Base-by-base conservation (phyloP, 1,140 invertebrate species). In the Monochamus saltuarius region DNA sequence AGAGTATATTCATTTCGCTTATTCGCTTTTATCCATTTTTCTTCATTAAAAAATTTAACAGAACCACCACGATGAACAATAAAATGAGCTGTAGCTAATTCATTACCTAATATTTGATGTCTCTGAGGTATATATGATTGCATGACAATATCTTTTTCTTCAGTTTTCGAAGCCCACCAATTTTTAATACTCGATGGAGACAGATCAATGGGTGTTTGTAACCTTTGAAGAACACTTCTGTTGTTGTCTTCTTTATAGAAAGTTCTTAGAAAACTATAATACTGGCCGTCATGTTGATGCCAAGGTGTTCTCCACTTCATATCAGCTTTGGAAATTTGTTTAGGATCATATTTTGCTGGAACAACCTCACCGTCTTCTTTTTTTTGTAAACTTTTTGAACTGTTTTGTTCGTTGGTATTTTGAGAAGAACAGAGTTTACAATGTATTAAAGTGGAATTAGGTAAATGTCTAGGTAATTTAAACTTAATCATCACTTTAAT, bases 61-160 rank as follows among this genome's bases (percentile, higher is more conserved):
- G 83, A 83, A 1, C 88, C 90, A 13, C 43, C 84, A 29, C 86
- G 75, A 66, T 76, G 74, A 1, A 90, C 68, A 39, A 92, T 64
- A 68, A 92, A 92, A 77, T 90, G 86, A 11, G 89, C 87, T 1
- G 84, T 81, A 14, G 89, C 88, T 61, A 94, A 72, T 71, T 94
- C 71, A 56, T 80, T 76, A 0, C 91, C 91, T 3, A 87, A 63
- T 46, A 73, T 76, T 65, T 79, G 59, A 65, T 83, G 73, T 4
- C 81, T 69, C 17, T 82, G 71, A 7, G 78, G 73, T 14, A 80
- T 73, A 64, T 76, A 82, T 45, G 70, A 68, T 64, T 85, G 81
- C 54, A 74, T 38, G 17, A 67, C 59, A 13, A 74, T 77, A 53
- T 77, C 71, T 4, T 69, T 60, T 2, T 71, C 53, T 53, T 71